phyloP scores from a whole-genome alignment of 2,113 vertebrate species.

The Phylloscopus trochiloides region DNA sequence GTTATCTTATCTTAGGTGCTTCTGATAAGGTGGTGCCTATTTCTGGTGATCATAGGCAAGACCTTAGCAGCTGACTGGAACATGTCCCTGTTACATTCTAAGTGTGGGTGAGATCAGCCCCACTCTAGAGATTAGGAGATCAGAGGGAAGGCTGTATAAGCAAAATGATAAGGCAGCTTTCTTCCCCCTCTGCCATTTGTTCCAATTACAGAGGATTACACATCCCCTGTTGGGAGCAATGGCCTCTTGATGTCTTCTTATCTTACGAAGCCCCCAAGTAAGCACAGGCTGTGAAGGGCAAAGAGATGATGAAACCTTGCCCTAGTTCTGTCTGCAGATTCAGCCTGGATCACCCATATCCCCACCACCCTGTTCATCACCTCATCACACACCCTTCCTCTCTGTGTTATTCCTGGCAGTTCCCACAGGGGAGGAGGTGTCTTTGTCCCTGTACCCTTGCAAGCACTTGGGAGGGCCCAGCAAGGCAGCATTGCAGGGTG shows the following conservation, averaged over 20 bases:
- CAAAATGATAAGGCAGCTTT: not conserved
- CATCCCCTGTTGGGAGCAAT: not conserved
- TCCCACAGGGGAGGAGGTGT: not conserved
- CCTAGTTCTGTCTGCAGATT: not conserved
- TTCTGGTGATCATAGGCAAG: not conserved
- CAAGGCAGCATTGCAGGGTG: not conserved
- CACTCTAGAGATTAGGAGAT: not conserved
- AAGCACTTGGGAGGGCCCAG: not conserved
- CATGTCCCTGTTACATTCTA: not conserved
- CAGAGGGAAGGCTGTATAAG: not conserved
- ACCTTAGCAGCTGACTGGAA: not conserved
- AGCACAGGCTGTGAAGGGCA: not conserved
- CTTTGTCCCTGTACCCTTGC: not conserved
- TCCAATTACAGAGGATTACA: not conserved
- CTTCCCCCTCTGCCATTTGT: not conserved
- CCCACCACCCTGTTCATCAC: not conserved
- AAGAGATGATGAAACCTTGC: not conserved
- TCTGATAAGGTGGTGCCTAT: not conserved
- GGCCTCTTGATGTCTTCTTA: not conserved
- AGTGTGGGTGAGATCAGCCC: not conserved
- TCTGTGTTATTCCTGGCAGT: not conserved
- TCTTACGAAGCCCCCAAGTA: not conserved
- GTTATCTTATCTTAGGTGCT: not conserved
- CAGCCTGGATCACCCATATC: not conserved
- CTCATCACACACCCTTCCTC: not conserved